These are phyloP conservation scores for Chionomys nivalis DNA, from an alignment of 2,113 vertebrate species.

Conservation along the genomic window DNA sequence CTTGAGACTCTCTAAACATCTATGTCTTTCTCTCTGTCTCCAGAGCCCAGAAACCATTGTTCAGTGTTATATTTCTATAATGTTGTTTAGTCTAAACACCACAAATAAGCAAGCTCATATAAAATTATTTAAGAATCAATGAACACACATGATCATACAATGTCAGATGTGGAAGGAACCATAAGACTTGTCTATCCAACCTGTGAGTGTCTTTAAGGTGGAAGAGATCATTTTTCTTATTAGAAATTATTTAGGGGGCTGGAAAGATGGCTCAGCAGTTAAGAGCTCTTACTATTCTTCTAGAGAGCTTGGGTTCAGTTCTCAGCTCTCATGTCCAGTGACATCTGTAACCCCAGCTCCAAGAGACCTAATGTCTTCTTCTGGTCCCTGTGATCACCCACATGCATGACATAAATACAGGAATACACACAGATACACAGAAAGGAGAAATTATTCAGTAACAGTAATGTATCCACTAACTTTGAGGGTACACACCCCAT, in stretches of 20 bases:
- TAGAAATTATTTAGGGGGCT: not conserved
- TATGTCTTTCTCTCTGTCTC: rapidly evolving
- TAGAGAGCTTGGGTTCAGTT: not conserved
- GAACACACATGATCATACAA: not conserved
- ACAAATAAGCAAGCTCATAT: not conserved
- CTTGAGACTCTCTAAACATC: not conserved
- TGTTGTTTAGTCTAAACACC: not conserved
- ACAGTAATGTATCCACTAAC: not conserved
- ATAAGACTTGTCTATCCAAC: not conserved
- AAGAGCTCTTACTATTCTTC: not conserved
- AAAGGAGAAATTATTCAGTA: not conserved
- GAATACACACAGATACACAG: not conserved
- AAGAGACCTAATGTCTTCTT: not conserved
- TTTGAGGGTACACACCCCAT: not conserved
- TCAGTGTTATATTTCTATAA: not conserved
- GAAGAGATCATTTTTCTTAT: not conserved
- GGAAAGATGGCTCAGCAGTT: not conserved
- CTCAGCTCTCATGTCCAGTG: not conserved
- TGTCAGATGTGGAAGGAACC: not conserved
- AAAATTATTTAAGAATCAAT: not conserved
- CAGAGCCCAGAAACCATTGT: not conserved
- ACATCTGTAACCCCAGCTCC: not conserved
- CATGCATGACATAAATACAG: not conserved
- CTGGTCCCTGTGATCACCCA: not conserved
- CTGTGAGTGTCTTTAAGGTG: not conserved